phyloP scores from a whole-genome alignment of 2,888 invertebrate genomes.

The Rhogogaster chlorosoma region DNA sequence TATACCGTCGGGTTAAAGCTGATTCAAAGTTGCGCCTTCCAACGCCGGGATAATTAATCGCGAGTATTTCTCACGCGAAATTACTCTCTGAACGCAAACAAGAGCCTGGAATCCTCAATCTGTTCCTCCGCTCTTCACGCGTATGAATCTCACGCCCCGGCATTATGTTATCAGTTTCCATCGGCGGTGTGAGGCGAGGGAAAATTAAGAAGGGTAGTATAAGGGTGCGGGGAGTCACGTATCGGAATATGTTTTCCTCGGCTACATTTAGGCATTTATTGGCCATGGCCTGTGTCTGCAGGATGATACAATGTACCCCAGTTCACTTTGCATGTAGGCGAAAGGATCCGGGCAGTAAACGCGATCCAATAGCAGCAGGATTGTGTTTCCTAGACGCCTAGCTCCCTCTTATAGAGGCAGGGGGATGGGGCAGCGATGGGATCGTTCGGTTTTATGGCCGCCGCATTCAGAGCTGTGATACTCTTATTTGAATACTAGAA shows the following conservation, averaged over 20 bases:
- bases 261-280: conserved; percentile 14
- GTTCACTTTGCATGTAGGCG: background rate
- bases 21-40: background rate
- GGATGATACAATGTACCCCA: background rate
- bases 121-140: background rate
- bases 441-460: conserved; percentile 24
- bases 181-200: background rate
- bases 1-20: background rate
- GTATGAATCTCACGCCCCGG: background rate
- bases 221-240: background rate
- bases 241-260: background rate
- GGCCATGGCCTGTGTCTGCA: background rate
- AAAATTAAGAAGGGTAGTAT: background rate
- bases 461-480: conserved; percentile 7
- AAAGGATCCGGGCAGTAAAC: conserved; percentile 27
- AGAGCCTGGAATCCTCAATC: background rate
- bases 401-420: background rate
- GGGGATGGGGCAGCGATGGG: background rate
- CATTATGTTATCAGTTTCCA: conserved; percentile 4
- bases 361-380: conserved; percentile 20
- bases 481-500: conserved; percentile 4
- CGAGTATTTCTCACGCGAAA: background rate
- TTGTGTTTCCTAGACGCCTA: conserved; percentile 32
- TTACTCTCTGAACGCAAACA: background rate
- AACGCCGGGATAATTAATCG: background rate